Base-by-base conservation (phyloP, 2,113 vertebrate species). In the Chascanopsetta lugubris region DNA sequence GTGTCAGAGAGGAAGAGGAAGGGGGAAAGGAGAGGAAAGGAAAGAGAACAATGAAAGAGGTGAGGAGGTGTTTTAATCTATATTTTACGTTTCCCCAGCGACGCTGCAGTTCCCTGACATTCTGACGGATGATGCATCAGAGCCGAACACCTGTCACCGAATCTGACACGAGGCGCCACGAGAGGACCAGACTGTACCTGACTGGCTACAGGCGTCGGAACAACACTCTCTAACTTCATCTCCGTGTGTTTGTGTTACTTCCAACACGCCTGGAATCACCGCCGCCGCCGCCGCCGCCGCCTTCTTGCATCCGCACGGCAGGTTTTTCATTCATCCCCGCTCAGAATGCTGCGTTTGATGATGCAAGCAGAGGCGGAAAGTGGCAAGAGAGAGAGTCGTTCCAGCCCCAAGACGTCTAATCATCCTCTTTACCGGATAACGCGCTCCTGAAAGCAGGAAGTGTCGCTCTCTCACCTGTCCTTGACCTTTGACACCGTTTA, bases 101-200 rank as follows among this genome's bases (percentile, higher is more conserved):
- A 54, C 25, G 66, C 46, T 11, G 20, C 40, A n/a, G 40, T 46
- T 49, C 63, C 36, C 56, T 0, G 25, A 6, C 2, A 4, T 76
- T 64, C 38, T 60, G 64, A 79, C 22, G 64, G 64, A 86, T 78
- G 70, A 75, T 10, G 43, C 71, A 67, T 79, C 45, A 76, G 61
- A 76, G 57, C 61, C 40, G 0, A 61, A 58, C 80, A 81, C 71
- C 75, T 79, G 77, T 69, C 72, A 58, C 49, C 42, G 42, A 55
- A 59, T 73, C 72, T 38, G 34, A 38, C 34, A 15, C 1, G 6
- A 15, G 34, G 34, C 4, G 34, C 34, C 34, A 4, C 34, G 7
- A 38, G 34, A 38, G 34, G 7, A 38, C 3, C 3, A 43, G 55
- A 59, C 32, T n/a, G 10, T 2, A 22, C 61, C 49, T 49, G 57